Percentiles rank a stretch among this genome's conserved stretches.
Evolutionary conservation across 2,797 vertebrate species (phyloP).

Genomic region (Liparis tanakae): DNA sequence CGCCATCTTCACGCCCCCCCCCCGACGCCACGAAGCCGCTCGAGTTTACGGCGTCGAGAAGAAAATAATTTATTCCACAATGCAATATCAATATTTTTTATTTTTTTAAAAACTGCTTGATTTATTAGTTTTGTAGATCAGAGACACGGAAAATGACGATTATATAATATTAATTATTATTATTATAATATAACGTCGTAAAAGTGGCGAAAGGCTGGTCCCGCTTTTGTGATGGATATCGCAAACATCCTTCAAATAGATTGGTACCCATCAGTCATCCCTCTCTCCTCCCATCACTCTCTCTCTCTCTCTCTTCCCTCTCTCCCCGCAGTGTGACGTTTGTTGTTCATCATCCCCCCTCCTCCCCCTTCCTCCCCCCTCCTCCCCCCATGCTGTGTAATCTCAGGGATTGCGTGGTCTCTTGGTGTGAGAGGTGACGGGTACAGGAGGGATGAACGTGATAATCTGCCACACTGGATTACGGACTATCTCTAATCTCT

Average conservation of each 20-base stretch:
- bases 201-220: background rate
- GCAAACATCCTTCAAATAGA: slow-evolving; percentile 32
- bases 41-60: slow-evolving; percentile 46
- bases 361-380: slow-evolving; percentile 48
- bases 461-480: slow-evolving; percentile 84
- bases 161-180: background rate
- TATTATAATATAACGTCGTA: slow-evolving; percentile 17
- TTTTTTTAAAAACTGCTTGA: background rate
- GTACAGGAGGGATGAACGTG: slow-evolving; percentile 78
- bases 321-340: slow-evolving; percentile 37
- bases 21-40: too few relatives aligned
- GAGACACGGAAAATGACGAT: slow-evolving; percentile 26
- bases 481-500: slow-evolving; percentile 82
- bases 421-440: slow-evolving; percentile 81
- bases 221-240: slow-evolving; percentile 35
- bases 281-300: slow-evolving; percentile 33
- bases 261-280: slow-evolving; percentile 54
- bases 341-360: slow-evolving; percentile 44
- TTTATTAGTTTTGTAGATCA: slow-evolving; percentile 27
- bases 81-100: background rate
- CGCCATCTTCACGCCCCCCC: slow-evolving; percentile 48
- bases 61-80: slow-evolving; percentile 43
- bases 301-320: slow-evolving; percentile 16
- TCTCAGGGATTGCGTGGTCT: slow-evolving; percentile 78
- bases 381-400: slow-evolving; percentile 66